Percentiles rank a stretch among this genome's conserved stretches.
Conservation (phyloP, 2,888 invertebrate species). For the Barypeithes pellucidus region DNA sequence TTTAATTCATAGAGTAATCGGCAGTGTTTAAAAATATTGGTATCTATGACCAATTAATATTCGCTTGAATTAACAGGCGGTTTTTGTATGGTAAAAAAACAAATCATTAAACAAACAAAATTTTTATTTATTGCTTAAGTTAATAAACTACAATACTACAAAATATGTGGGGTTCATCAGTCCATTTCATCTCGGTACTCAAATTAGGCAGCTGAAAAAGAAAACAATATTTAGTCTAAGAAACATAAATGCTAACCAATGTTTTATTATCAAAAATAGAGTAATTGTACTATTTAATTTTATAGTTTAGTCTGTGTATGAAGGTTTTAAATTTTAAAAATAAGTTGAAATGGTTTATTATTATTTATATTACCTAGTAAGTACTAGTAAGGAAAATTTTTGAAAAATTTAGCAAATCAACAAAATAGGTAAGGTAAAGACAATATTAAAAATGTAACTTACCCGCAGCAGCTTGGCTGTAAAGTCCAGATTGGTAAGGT, state of each 20-base stretch:
- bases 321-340: neutral
- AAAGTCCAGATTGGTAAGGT: conserved; percentile 11
- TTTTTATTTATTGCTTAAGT: neutral
- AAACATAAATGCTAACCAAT: no score
- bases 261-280: no score
- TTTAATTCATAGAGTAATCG: no score
- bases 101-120: neutral
- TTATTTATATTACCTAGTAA: no score
- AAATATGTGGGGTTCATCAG: neutral
- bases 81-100: neutral
- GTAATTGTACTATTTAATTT: no score
- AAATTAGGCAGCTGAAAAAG: conserved; percentile 45
- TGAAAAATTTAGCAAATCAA: no score
- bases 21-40: no score
- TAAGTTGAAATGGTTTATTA: neutral
- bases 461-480: conserved; percentile 35
- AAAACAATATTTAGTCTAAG: conserved; percentile 28
- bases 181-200: neutral
- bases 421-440: neutral
- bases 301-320: no score
- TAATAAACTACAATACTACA: conserved; percentile 4
- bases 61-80: neutral
- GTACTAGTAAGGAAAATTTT: no score
- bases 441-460: conserved; percentile 14
- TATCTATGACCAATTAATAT: no score